Percentiles rank a stretch among this genome's conserved stretches.
These are phyloP conservation scores for Archaeoteleia sp. DNA, from an alignment of 2,888 invertebrate species.

Conservation along the genomic window DNA sequence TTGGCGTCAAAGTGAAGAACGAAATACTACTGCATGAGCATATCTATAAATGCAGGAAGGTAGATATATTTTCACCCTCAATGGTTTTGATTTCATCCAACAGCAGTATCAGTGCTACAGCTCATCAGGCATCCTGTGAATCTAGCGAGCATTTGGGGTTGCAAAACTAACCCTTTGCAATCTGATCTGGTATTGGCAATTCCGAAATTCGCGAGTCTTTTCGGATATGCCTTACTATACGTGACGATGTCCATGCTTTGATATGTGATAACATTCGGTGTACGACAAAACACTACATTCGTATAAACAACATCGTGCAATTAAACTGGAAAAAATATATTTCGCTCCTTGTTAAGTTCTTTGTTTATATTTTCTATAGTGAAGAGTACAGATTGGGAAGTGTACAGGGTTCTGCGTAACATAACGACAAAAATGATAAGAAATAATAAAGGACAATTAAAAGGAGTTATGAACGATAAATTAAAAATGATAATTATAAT, in stretches of 20 bases:
- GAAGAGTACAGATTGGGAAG: no score
- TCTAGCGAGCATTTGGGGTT: slow-evolving; percentile 18
- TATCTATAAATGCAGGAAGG: slow-evolving; percentile 31
- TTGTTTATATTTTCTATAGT: no score
- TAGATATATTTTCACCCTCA: slow-evolving; percentile 36
- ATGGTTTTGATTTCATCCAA: slow-evolving; percentile 50
- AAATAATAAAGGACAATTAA: no score
- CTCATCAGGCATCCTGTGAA: slow-evolving; percentile 28
- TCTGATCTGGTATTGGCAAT: slow-evolving; percentile 25
- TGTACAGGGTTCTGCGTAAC: no score
- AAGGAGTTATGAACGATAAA: no score
- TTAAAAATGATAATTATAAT: no score
- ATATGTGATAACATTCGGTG: slow-evolving; percentile 44
- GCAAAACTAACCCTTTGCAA: slow-evolving; percentile 46
- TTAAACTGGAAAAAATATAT: not conserved
- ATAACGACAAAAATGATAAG: no score
- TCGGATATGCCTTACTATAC: slow-evolving; percentile 26
- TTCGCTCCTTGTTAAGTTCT: no score
- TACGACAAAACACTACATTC: slow-evolving; percentile 20
- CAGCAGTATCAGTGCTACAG: slow-evolving; percentile 52
- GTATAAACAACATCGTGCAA: not conserved
- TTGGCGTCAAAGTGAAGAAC: no score
- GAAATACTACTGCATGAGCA: no score
- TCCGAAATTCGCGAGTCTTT: slow-evolving; percentile 38
- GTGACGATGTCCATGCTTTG: slow-evolving; percentile 47